Evolutionary conservation across 1,140 invertebrate genomes (phyloP).

Genomic region (Aethina tumida): DNA sequence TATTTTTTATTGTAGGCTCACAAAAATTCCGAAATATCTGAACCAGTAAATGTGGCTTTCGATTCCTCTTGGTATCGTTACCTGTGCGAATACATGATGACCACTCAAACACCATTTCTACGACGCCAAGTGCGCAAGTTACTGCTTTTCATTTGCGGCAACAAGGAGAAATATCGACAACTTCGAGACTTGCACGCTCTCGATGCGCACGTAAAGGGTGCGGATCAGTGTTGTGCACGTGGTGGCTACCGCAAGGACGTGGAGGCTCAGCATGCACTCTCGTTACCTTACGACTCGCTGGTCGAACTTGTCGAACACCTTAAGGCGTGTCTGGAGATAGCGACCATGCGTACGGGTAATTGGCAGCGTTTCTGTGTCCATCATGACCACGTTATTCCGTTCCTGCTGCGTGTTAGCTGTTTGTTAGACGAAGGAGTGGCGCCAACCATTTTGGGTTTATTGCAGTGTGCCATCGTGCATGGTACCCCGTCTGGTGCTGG

Average conservation of each 20-base stretch:
- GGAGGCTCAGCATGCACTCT: constrained; percentile 34
- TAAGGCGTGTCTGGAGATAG: constrained; percentile 89
- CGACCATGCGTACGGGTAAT: constrained; percentile 80
- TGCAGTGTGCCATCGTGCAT: constrained; percentile 85
- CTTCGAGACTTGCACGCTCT: constrained; percentile 86
- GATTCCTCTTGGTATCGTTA: constrained; percentile 63
- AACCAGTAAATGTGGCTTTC: constrained; percentile 42
- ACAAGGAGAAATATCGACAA: constrained; percentile 91
- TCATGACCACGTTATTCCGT: constrained; percentile 63
- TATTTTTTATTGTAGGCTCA: no score
- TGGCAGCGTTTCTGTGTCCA: constrained; percentile 88
- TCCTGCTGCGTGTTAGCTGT: constrained; percentile 69
- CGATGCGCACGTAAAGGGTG: constrained; percentile 65
- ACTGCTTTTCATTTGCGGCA: constrained; percentile 86
- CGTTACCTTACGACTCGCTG: constrained; percentile 76
- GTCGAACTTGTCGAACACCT: constrained; percentile 91
- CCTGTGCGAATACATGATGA: constrained; percentile 96
- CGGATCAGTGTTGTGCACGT: constrained; percentile 47
- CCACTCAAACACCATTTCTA: constrained; percentile 67
- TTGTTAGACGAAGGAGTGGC: constrained; percentile 88
- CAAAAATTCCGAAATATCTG: constrained; percentile 54
- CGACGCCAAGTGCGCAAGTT: constrained; percentile 79
- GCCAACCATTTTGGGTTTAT: constrained; percentile 78
- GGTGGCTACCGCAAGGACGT: constrained; percentile 45
- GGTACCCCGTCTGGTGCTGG: no score